A percentile compares a stretch with the other conserved stretches of the same genome.
Evolutionary conservation across 2,797 vertebrate species (phyloP).

Genomic region (Oreortyx pictus): DNA sequence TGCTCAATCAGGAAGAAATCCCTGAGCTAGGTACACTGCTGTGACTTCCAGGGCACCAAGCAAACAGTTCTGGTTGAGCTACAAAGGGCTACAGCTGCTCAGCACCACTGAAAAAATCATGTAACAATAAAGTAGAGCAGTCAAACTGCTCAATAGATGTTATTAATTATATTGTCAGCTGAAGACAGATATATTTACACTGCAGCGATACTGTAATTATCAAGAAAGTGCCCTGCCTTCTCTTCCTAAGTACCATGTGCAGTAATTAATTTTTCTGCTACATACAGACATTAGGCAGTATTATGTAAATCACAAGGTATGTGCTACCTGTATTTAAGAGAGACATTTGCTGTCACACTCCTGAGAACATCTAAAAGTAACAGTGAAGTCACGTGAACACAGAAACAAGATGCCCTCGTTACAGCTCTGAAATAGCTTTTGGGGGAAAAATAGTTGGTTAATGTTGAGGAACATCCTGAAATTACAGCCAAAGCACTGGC

Average conservation of each 20-base stretch:
- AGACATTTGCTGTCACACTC: neutral
- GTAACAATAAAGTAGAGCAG: neutral
- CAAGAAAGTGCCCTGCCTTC: slow-evolving; percentile 23
- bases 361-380: neutral
- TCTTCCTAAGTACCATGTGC: slow-evolving; percentile 1
- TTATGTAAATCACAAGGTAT: neutral
- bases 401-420: neutral
- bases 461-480: neutral
- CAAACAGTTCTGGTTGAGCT: neutral
- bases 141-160: neutral
- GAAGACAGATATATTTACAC: slow-evolving; percentile 27
- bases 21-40: neutral
- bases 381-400: neutral
- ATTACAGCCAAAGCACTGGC: neutral
- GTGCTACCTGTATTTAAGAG: neutral
- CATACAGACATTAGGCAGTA: neutral
- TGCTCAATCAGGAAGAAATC: neutral
- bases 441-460: neutral
- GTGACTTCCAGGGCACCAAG: neutral
- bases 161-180: slow-evolving; percentile 44
- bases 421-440: neutral
- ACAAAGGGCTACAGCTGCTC: neutral
- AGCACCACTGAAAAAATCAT: neutral
- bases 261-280: slow-evolving; percentile 43
- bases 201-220: slow-evolving; percentile 42